phyloP scores from a whole-genome alignment of 2,888 invertebrate genomes.

The Tenodera sinensis region DNA sequence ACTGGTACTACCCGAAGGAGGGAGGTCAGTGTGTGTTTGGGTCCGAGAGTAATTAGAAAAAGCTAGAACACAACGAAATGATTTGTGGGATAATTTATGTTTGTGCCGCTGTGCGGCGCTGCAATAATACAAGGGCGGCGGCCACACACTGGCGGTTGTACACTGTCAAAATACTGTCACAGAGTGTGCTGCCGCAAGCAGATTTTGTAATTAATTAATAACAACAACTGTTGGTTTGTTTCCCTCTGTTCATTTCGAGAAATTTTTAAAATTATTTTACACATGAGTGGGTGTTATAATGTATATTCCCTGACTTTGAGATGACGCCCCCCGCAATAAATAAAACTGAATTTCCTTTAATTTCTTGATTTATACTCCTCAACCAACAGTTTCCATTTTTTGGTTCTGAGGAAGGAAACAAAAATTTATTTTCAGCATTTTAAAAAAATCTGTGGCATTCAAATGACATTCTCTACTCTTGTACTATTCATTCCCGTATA shows the following conservation, averaged over 20 bases:
- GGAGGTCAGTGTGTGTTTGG: neutral
- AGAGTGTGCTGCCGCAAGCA: neutral
- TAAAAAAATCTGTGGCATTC: too few species aligned
- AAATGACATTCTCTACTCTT: too few species aligned
- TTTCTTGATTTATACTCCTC: too few species aligned
- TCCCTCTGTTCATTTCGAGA: neutral
- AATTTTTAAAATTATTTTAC: neutral
- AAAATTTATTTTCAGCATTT: too few species aligned
- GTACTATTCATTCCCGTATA: too few species aligned
- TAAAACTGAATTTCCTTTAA: too few species aligned
- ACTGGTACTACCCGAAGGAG: neutral
- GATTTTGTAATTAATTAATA: constrained; percentile 13
- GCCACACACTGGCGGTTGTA: neutral
- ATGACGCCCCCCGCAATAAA: too few species aligned
- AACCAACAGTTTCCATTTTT: too few species aligned
- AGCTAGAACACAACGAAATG: neutral
- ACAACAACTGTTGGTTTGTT: neutral
- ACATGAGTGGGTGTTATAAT: too few species aligned
- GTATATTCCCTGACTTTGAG: too few species aligned
- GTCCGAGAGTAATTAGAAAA: constrained; percentile 4
- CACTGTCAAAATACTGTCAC: constrained; percentile 6
- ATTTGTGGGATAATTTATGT: constrained; percentile 14
- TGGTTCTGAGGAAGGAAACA: too few species aligned
- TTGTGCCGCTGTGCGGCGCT: neutral
- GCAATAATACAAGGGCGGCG: neutral